A percentile compares a stretch with the other conserved stretches of the same genome.
Conservation (phyloP, 2,888 invertebrate species). For the Mycogona germanica region DNA sequence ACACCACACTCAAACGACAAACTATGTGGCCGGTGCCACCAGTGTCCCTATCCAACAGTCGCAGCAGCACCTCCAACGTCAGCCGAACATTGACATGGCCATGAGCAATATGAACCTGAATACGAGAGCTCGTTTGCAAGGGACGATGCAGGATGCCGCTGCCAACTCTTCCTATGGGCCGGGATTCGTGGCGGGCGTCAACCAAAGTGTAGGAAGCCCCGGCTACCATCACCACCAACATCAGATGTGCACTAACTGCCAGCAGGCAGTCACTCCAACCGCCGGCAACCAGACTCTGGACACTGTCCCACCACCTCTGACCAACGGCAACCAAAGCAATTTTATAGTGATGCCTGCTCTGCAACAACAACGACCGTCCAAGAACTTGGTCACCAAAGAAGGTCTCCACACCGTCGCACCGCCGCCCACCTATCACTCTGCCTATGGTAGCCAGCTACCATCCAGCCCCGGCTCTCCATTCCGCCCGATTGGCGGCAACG, state of each 20-base stretch:
- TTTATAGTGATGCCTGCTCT: not conserved
- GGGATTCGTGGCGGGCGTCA: not conserved
- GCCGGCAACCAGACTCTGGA: not conserved
- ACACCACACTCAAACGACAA: conserved; percentile 16
- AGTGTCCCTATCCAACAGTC: too few relatives aligned
- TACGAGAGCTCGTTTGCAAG: too few relatives aligned
- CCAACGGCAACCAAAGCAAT: not conserved
- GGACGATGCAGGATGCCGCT: not conserved
- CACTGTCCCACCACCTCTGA: not conserved
- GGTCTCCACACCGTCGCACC: not conserved
- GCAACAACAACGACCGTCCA: not conserved
- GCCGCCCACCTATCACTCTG: not conserved
- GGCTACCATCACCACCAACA: not conserved
- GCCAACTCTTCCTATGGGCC: not conserved
- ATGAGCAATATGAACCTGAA: conserved; percentile 17
- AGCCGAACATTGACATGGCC: conserved; percentile 11
- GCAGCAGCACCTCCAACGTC: conserved; percentile 21
- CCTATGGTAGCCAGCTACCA: not conserved
- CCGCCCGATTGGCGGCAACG: too few relatives aligned
- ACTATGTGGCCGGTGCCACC: too few relatives aligned
- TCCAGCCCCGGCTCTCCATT: too few relatives aligned
- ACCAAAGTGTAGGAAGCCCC: too few relatives aligned
- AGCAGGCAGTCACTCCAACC: conserved; percentile 5
- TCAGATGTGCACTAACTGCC: conserved; percentile 18
- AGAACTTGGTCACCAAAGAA: too few relatives aligned